Evolutionary conservation across 2,888 invertebrate genomes (phyloP).

Genomic region (Athalia cordata): DNA sequence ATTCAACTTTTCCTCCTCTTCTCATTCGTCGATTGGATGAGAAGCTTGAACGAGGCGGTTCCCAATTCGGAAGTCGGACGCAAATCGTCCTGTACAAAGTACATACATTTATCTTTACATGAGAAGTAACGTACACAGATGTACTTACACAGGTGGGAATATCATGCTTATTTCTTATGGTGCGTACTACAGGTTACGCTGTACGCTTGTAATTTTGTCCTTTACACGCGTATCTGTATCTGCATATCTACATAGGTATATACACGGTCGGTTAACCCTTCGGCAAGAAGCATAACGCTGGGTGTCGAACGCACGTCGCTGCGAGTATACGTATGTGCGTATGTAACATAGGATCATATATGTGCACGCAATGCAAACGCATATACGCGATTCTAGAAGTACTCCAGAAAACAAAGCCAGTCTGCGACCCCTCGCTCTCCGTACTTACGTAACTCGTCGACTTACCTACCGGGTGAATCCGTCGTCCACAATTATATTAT

Average conservation of each 20-base stretch:
- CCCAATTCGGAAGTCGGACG: too few species aligned
- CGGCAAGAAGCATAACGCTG: slow-evolving; percentile 15
- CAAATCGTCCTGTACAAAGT: too few species aligned
- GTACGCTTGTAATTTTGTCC: not conserved
- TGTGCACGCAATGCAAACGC: not conserved
- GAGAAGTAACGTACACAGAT: not conserved
- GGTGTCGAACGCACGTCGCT: not conserved
- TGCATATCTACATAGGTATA: not conserved
- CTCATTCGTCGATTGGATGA: too few species aligned
- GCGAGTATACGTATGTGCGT: too few species aligned
- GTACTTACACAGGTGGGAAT: not conserved
- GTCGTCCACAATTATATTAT: not conserved
- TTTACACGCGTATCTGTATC: not conserved
- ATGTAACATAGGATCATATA: too few species aligned
- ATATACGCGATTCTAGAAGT: slow-evolving; percentile 23
- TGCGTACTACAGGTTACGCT: not conserved
- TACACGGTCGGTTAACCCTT: slow-evolving; percentile 20
- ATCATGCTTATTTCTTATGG: not conserved
- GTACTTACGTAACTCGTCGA: slow-evolving; percentile 38
- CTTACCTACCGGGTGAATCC: slow-evolving; percentile 40
- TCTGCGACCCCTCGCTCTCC: slow-evolving; percentile 35
- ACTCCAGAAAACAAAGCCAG: slow-evolving; percentile 45
- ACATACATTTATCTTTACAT: too few species aligned
- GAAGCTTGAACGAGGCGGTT: too few species aligned
- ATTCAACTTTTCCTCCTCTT: too few species aligned